Conservation (phyloP, 2,888 invertebrate genomes). For the Pterostichus niger region DNA sequence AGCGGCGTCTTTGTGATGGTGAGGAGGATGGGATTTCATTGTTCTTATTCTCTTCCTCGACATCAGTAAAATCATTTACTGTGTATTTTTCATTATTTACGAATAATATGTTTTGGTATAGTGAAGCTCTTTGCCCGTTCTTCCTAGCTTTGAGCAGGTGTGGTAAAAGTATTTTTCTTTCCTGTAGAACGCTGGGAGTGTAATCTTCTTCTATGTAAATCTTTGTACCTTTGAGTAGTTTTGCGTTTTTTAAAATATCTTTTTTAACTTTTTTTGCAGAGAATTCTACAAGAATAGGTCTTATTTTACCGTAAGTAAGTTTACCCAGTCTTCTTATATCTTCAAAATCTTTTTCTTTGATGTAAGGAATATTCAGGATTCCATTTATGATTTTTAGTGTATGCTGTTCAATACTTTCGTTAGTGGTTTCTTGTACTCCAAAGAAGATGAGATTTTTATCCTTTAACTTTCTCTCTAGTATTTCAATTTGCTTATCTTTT, state of each 20-base stretch:
- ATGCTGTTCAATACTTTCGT: slow-evolving; percentile 1
- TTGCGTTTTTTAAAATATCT: not conserved
- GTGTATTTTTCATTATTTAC: slow-evolving; percentile 7
- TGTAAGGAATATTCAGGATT: not conserved
- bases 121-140: not conserved
- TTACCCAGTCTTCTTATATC: slow-evolving; percentile 1
- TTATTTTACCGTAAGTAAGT: not conserved
- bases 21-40: not conserved
- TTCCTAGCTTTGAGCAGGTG: slow-evolving; percentile 13
- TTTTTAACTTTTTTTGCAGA: not conserved
- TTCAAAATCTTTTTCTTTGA: not conserved
- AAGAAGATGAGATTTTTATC: not conserved
- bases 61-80: slow-evolving; percentile 18
- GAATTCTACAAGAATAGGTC: not conserved
- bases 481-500: not conserved
- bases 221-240: not conserved
- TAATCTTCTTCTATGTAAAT: slow-evolving; percentile 5
- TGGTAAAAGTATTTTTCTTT: slow-evolving; percentile 8
- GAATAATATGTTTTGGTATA: not conserved
- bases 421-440: not conserved
- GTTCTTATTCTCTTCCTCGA: not conserved
- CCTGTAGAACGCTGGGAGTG: not conserved
- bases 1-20: not conserved
- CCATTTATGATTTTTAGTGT: not conserved
- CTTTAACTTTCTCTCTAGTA: not conserved